A percentile compares a stretch with the other conserved stretches of the same genome.
Evolutionary conservation across 2,888 invertebrate species (phyloP).

Genomic region (Danaus chrysippus): DNA sequence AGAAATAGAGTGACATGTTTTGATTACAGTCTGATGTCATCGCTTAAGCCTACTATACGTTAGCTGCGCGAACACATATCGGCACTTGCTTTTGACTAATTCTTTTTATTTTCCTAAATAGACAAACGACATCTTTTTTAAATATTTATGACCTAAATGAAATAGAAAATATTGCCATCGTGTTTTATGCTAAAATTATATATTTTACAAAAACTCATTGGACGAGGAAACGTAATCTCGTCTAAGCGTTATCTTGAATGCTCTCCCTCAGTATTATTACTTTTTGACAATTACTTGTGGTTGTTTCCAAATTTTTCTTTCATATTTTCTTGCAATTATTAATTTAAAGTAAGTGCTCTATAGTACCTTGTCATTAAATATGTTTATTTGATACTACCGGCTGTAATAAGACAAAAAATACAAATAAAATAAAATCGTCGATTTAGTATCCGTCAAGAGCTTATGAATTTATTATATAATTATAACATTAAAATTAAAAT

Average conservation of each 20-base stretch:
- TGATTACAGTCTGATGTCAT: conserved; percentile 18
- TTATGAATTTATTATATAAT: no score
- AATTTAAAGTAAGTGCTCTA: neutral
- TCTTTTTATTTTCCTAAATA: conserved; percentile 11
- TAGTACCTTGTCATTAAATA: no score
- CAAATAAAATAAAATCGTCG: no score
- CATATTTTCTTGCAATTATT: neutral
- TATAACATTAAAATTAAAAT: no score
- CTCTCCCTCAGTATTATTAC: conserved; percentile 6
- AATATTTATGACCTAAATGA: no score
- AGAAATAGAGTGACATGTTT: conserved; percentile 18
- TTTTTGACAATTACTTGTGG: conserved; percentile 3
- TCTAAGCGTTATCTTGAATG: conserved; percentile 7
- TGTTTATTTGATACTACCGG: no score
- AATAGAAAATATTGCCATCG: neutral
- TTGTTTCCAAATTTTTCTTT: neutral
- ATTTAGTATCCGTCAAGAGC: no score
- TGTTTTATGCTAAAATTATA: neutral
- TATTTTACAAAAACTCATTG: conserved; percentile 6
- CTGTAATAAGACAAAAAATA: no score
- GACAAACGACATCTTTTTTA: neutral
- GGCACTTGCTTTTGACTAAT: conserved; percentile 19
- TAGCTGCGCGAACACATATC: conserved; percentile 16
- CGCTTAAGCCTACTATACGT: conserved; percentile 12
- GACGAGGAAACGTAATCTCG: neutral